Evolutionary conservation across 2,888 invertebrate genomes (phyloP), one percentile per base, ranked within the genome.

Genomic region (Apodemia zela): DNA sequence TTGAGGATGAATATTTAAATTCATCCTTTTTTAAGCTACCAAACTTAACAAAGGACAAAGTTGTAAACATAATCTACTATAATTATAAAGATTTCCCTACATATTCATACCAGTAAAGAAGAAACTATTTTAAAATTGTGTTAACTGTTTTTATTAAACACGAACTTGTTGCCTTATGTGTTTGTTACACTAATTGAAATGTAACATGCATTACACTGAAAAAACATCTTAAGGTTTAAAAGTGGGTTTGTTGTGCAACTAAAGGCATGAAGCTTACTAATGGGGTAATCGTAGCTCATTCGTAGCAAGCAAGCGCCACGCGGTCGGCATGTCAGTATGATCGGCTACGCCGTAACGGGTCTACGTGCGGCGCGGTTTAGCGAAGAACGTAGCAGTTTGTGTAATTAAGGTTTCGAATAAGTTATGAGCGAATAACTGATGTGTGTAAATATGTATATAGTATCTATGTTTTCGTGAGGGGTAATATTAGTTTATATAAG

Each of bases 321-420:
- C 82, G 83, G 72, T 74, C 77, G 82, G 80, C 83, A 79, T 79
- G 75, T 74, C 76, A 73, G 84, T 64, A 70, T 80, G 79, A 84
- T 76, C 83, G 83, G 74, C 86, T 87, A 86, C 86, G 84, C 71
- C 79, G 84, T 81, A 84, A 82, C 71, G 21, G 67, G 62, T 63
- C 75, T 78, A 78, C 76, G 76, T 68, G 66, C 73, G 67, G 61
- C 61, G 65, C 35, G 66, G 5, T 67, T 72, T 71, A 74, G 73
- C 66, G 68, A 72, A 68, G 15, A 29, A 29, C 51, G 13, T 51
- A 21, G 51, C 54, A 25, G 54, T 54, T 54, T 54, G 54, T 54
- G 54, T 54, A 54, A 25, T 54, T 18, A 54, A 54, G 54, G 54
- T 54, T 25, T 29, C 54, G 54, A 21, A 54, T 54, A 54, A 54